These are phyloP conservation scores for Parazoanthus swiftii DNA, from an alignment of 92 coral and sea anemone genomes.

Conservation along the genomic window DNA sequence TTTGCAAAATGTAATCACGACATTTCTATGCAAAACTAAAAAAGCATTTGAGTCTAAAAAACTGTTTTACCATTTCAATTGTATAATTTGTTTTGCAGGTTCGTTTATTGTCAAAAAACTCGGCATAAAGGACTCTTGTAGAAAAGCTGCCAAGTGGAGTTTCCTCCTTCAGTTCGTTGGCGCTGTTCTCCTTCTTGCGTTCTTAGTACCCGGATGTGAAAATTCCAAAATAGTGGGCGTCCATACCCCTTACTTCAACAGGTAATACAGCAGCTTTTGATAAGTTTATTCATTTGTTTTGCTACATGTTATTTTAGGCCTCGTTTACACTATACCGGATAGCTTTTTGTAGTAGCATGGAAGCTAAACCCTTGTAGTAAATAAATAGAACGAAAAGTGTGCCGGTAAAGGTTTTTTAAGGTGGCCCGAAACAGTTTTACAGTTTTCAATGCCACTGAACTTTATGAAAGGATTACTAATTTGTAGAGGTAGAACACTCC, in stretches of 20 bases:
- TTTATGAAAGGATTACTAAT: too few species aligned
- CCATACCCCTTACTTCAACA: slow-evolving; percentile 25
- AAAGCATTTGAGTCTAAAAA: too few species aligned
- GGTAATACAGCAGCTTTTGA: background rate
- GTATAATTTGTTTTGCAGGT: background rate
- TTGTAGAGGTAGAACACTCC: too few species aligned
- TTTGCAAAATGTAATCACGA: too few species aligned
- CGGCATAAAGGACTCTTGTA: slow-evolving; percentile 15
- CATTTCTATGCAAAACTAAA: too few species aligned
- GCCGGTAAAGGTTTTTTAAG: too few species aligned
- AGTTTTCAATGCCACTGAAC: too few species aligned
- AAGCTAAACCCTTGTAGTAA: too few species aligned
- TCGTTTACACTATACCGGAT: too few species aligned
- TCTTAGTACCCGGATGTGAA: slow-evolving; percentile 36
- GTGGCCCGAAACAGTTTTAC: too few species aligned
- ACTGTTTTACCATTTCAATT: too few species aligned
- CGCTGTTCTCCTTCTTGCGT: background rate
- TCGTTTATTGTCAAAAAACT: slow-evolving; percentile 26
- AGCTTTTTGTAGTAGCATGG: background rate
- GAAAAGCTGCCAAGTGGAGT: slow-evolving; percentile 35
- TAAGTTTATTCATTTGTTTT: background rate
- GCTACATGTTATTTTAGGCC: background rate
- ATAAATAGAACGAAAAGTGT: too few species aligned
- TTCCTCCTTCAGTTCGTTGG: background rate
- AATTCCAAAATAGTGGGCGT: slow-evolving; percentile 20